Percentiles rank a stretch among this genome's conserved stretches.
These are phyloP conservation scores for Ochotona princeps DNA, from an alignment of 2,113 vertebrate genomes.

Conservation along the genomic window DNA sequence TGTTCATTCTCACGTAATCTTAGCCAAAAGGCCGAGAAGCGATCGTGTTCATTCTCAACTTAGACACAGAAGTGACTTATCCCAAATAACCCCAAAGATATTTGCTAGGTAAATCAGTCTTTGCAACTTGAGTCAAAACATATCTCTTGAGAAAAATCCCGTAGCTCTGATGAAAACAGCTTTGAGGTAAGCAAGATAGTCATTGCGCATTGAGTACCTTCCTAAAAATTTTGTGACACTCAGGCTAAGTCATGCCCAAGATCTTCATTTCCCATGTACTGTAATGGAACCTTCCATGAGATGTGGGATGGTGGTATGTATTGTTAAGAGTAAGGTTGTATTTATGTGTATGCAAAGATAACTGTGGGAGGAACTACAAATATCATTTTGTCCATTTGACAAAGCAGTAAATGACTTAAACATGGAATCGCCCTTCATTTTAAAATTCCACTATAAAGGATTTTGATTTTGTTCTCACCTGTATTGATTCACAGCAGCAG, in stretches of 20 bases:
- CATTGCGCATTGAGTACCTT: not conserved
- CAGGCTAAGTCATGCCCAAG: not conserved
- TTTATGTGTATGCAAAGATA: not conserved
- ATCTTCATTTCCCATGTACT: not conserved
- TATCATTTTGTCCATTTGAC: not conserved
- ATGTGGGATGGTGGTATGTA: not conserved
- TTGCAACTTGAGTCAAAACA: not conserved
- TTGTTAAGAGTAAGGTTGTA: not conserved
- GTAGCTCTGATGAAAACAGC: not conserved
- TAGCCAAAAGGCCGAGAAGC: too few species aligned
- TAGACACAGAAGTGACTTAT: not conserved
- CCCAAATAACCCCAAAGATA: not conserved
- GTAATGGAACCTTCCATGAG: not conserved
- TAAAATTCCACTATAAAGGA: not conserved
- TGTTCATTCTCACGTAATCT: too few species aligned
- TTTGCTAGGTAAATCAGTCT: not conserved
- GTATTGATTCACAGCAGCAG: not conserved
- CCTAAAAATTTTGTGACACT: not conserved
- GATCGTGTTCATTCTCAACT: not conserved
- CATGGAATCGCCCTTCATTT: not conserved
- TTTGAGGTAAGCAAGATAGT: not conserved
- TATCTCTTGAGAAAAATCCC: conserved; percentile 41
- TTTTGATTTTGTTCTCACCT: not conserved
- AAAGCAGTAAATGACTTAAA: conserved; percentile 40
- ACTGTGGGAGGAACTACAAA: not conserved